Base-by-base conservation (phyloP, 2,888 invertebrate species). In the Cantharis nigra region DNA sequence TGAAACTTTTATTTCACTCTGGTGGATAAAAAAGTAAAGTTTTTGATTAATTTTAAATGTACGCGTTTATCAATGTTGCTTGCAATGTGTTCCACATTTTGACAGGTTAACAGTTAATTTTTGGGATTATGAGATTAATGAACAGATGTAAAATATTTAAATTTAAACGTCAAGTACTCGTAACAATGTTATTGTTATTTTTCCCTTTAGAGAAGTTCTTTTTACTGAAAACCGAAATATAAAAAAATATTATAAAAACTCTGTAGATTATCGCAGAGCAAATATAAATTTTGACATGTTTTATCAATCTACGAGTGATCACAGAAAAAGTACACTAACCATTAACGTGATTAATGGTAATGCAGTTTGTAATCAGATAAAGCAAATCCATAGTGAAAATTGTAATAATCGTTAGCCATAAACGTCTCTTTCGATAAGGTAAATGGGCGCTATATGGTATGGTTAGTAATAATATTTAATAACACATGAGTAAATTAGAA, bases 361-460 rank as follows among this genome's bases (percentile, higher is more conserved):
- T 67, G 65, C 65, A 67, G 65, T 23, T 67, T 13, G 26, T 67
- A 67, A 67, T 67, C 65, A 23, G 65, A 67, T 13, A 16, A 11
- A 26, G 26, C 3, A 26, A 67, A 67, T 23, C 26, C 65, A 7
- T n/a, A 26, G 65, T 23, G 65, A 23, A 67, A 23, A n/a, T 67
- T n/a, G 65, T 67, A 67, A 67, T 67, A 67, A 67, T 67, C 65
- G 65, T 67, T 67, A 67, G 65, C 26, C 26, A 67, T 67, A 23
- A 64, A 67, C 65, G 18, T 23, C 49, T 49, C n/a, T n/a, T n/a
- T 49, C 49, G 49, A 49, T 49, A 49, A 49, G 1, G 49, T 9
- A 49, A 49, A 49, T 9, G n/a, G n/a, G 13, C 49, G 49, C 7
- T n/a, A 49, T n/a, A 49, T n/a, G n/a, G 4, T 4, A n/a, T n/a